Percentiles rank a stretch among this genome's conserved stretches.
These are phyloP conservation scores for Gonioctena quinquepunctata DNA, from an alignment of 1,140 invertebrate genomes.

Conservation along the genomic window DNA sequence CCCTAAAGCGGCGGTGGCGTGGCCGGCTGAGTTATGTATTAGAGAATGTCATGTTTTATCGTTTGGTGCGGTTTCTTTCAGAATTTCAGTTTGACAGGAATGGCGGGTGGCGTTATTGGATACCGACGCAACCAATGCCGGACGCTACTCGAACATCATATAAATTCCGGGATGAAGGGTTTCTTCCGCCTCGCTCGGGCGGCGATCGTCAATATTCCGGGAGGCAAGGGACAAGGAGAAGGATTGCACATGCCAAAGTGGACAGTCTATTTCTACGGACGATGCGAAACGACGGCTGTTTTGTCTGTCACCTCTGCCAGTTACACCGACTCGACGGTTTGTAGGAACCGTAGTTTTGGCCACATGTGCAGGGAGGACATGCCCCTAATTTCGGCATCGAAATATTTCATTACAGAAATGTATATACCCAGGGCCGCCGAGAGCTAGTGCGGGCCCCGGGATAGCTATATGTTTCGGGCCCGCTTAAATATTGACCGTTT, in stretches of 20 bases:
- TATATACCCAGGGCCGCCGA: too few relatives aligned
- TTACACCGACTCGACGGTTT: too few relatives aligned
- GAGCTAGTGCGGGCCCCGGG: too few relatives aligned
- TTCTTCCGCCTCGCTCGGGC: conserved; percentile 12
- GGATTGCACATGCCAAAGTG: conserved; percentile 37
- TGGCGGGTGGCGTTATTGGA: conserved; percentile 50
- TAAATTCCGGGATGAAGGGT: conserved; percentile 49
- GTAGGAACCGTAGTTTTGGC: too few relatives aligned
- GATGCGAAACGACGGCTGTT: conserved; percentile 7
- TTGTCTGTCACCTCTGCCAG: too few relatives aligned
- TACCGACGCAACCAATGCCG: conserved; percentile 49
- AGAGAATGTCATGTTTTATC: conserved; percentile 42
- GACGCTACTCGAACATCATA: conserved; percentile 48
- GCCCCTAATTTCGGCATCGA: too few relatives aligned
- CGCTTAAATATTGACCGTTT: too few relatives aligned
- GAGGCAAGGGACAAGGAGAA: conserved; percentile 18
- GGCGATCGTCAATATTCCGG: conserved; percentile 47
- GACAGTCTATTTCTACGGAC: conserved; percentile 48
- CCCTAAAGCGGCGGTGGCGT: too few relatives aligned
- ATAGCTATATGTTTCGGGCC: too few relatives aligned
- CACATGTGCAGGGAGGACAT: too few relatives aligned
- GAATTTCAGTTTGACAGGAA: conserved; percentile 48
- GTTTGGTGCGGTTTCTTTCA: conserved; percentile 50
- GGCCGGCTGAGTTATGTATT: conserved; percentile 1
- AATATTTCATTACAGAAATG: too few relatives aligned